phyloP scores from a whole-genome alignment of 2,797 vertebrate genomes.

The Natrix natrix region DNA sequence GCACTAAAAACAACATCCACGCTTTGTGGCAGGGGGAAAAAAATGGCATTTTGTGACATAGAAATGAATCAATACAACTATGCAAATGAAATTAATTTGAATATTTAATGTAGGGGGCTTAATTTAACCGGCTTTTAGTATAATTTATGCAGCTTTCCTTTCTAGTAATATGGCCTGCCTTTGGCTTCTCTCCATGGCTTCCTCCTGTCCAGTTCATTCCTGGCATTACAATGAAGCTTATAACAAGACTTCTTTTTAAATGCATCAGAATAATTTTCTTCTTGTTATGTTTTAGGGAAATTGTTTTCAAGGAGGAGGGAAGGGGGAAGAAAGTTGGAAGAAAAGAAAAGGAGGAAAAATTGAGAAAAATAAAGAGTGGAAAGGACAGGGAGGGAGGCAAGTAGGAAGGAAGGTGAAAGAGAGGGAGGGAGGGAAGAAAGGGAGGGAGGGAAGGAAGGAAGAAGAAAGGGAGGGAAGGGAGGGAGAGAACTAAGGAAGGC shows the following conservation, averaged over 20 bases:
- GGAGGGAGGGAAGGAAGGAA: no score
- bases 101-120: not conserved
- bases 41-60: not conserved
- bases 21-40: not conserved
- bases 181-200: not conserved
- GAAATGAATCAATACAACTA: not conserved
- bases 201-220: not conserved
- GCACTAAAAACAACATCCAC: not conserved
- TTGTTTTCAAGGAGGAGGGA: not conserved
- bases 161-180: not conserved
- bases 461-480: fast-evolving
- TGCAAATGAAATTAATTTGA: not conserved
- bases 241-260: no score
- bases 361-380: not conserved
- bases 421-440: no score
- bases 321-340: not conserved
- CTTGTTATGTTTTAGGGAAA: not conserved
- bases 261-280: not conserved
- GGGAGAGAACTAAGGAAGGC: fast-evolving
- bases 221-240: not conserved
- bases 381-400: not conserved
- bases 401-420: no score
- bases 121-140: not conserved
- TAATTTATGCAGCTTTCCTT: not conserved
- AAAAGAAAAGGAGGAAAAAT: not conserved